Conservation (phyloP, 2,113 vertebrate species). For the Guaruba guarouba region DNA sequence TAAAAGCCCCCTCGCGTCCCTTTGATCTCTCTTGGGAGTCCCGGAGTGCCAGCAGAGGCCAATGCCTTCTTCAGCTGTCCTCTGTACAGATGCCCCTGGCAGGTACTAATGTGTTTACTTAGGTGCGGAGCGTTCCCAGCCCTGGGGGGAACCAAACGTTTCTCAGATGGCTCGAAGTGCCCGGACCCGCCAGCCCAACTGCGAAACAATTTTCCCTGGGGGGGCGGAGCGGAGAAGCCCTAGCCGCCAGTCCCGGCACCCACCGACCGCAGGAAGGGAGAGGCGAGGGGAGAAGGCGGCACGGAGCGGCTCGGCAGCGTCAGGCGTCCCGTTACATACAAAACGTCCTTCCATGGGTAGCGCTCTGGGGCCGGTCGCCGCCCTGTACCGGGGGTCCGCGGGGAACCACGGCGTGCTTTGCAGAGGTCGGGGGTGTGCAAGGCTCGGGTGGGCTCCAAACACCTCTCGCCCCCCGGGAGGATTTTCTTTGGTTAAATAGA, state of each 20-base stretch:
- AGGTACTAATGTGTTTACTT: slow-evolving; percentile 89
- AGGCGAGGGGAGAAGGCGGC: neutral
- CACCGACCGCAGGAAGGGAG: neutral
- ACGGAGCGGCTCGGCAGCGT: neutral
- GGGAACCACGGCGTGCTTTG: too few relatives aligned
- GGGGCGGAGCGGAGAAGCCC: neutral
- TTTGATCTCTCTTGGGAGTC: slow-evolving; percentile 87
- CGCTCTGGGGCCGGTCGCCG: rapidly evolving
- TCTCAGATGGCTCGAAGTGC: slow-evolving; percentile 69
- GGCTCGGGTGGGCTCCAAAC: neutral
- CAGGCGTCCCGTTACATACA: neutral
- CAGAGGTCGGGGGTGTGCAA: too few relatives aligned
- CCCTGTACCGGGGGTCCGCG: too few relatives aligned
- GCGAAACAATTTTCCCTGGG: neutral
- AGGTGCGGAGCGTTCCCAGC: slow-evolving; percentile 84
- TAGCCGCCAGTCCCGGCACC: neutral
- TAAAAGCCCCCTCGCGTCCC: slow-evolving; percentile 61
- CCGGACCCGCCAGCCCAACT: neutral
- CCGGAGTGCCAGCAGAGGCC: slow-evolving; percentile 71
- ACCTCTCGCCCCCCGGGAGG: neutral
- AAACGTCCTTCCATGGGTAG: neutral
- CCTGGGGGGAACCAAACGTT: slow-evolving; percentile 77
- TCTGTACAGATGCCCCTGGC: slow-evolving; percentile 75
- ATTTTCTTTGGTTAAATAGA: neutral
- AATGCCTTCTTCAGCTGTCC: slow-evolving; percentile 96